A percentile compares a stretch with the other conserved stretches of the same genome.
Evolutionary conservation across 1,140 invertebrate species (phyloP).

Genomic region (Trichonephila clavipes): DNA sequence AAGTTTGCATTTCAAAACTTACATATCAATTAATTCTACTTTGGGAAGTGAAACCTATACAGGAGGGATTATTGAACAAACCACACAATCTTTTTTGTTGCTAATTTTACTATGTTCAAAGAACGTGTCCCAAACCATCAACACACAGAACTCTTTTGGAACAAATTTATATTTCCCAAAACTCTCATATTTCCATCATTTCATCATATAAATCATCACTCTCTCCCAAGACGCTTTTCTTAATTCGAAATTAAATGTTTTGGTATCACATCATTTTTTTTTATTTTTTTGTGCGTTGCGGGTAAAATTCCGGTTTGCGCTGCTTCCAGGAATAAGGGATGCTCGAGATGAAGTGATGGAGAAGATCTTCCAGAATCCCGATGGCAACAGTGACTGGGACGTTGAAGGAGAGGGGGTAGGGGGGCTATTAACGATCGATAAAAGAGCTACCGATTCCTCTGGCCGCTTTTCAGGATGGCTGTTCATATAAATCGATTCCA

Average conservation of each 20-base stretch:
- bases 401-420: background rate
- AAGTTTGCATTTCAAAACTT: too few species aligned
- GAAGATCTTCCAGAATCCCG: constrained; percentile 29
- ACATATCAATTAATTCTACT: too few species aligned
- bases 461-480: constrained; percentile 61
- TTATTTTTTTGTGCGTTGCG: background rate
- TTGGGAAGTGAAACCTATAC: too few species aligned
- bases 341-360: constrained; percentile 74
- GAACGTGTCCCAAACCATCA: too few species aligned
- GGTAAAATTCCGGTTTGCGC: constrained; percentile 25
- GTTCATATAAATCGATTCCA: constrained; percentile 59
- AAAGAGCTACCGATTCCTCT: constrained; percentile 65
- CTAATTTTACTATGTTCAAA: too few species aligned
- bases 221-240: background rate
- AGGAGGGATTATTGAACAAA: too few species aligned
- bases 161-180: too few species aligned
- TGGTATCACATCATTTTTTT: background rate
- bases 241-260: constrained; percentile 53
- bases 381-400: constrained; percentile 66
- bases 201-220: background rate
- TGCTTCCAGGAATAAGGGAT: constrained; percentile 20
- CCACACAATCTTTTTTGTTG: too few species aligned
- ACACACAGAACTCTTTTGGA: too few species aligned
- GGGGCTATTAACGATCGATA: constrained; percentile 64
- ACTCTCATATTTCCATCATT: background rate